Conservation (phyloP, 2,797 vertebrate species). For the Euphonia xanthogaster region DNA sequence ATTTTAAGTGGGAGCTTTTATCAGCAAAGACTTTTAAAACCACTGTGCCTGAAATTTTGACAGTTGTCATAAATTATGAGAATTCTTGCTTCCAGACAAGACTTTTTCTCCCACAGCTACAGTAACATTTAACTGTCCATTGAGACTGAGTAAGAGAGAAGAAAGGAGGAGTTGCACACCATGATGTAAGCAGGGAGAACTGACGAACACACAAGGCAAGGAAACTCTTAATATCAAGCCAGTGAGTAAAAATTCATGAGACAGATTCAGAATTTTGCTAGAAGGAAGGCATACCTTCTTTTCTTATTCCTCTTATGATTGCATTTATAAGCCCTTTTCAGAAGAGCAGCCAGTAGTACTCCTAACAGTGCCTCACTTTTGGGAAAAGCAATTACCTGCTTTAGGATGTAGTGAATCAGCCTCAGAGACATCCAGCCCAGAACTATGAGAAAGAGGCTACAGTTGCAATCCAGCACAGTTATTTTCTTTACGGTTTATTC, state of each 20-base stretch:
- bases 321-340: neutral
- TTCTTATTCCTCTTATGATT: neutral
- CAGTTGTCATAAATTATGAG: constrained; percentile 39
- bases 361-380: neutral
- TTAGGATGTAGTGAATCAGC: neutral
- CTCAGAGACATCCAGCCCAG: neutral
- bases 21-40: constrained; percentile 9
- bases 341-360: neutral
- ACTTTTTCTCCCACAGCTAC: neutral
- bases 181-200: neutral
- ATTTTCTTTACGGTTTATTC: neutral
- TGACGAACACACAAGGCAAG: neutral
- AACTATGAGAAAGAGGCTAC: neutral
- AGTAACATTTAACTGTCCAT: neutral
- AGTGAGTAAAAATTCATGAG: constrained; percentile 5
- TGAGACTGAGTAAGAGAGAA: neutral
- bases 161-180: neutral
- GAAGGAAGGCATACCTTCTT: neutral
- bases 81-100: neutral
- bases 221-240: neutral
- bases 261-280: neutral
- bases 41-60: constrained; percentile 13
- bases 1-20: neutral
- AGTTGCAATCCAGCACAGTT: neutral
- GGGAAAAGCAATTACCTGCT: neutral